phyloP scores from a whole-genome alignment of 37 sponge, comb jelly and placozoan genomes.

The Chondrilla cf. caribensis region DNA sequence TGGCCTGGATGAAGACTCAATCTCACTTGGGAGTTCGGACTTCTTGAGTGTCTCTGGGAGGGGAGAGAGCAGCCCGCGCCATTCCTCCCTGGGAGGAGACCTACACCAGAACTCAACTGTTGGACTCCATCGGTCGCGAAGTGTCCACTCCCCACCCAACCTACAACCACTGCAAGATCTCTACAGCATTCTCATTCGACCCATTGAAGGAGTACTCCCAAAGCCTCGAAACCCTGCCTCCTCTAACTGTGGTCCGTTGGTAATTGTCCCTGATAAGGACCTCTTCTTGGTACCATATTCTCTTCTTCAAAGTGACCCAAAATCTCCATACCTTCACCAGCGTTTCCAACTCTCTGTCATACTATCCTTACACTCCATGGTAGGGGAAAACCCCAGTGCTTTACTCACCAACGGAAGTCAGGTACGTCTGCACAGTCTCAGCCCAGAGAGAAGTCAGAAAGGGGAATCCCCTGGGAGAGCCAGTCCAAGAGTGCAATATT shows the following conservation, averaged over 20 bases:
- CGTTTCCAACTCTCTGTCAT: constrained; percentile 62
- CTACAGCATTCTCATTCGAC: constrained; percentile 81
- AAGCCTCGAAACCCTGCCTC: constrained; percentile 35
- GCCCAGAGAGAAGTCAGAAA: background rate
- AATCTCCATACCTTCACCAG: constrained; percentile 56
- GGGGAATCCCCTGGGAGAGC: background rate
- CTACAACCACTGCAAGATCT: constrained; percentile 76
- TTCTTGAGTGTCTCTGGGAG: background rate
- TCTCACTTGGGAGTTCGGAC: constrained; percentile 32
- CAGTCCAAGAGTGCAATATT: background rate
- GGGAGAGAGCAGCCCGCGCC: background rate
- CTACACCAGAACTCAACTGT: background rate
- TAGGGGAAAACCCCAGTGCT: background rate
- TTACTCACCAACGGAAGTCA: background rate
- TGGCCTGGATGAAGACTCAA: constrained; percentile 53
- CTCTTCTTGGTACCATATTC: constrained; percentile 89
- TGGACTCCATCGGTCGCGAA: background rate
- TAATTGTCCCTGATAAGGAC: constrained; percentile 82
- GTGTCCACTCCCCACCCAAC: constrained; percentile 39
- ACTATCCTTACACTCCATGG: constrained; percentile 65
- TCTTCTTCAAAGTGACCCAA: constrained; percentile 64
- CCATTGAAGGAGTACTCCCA: constrained; percentile 79
- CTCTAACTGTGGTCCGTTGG: constrained; percentile 27
- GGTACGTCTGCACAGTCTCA: background rate
- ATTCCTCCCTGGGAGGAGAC: background rate